These are phyloP conservation scores for Nyctalus aviator DNA, from an alignment of 2,797 vertebrate species.

Conservation along the genomic window DNA sequence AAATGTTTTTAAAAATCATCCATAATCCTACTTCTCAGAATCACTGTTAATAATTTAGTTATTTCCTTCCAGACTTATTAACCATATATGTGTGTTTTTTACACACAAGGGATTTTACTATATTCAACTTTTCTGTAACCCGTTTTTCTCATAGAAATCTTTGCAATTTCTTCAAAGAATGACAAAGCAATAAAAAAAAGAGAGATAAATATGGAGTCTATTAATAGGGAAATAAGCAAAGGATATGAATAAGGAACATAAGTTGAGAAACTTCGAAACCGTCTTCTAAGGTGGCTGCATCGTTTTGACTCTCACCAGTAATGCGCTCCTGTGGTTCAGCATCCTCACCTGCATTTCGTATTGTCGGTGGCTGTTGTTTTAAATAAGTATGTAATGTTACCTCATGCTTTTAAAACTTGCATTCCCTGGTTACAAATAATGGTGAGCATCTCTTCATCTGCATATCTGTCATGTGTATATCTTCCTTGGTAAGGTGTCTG, in stretches of 20 bases:
- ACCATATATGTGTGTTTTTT: not conserved
- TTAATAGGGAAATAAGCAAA: too few species aligned
- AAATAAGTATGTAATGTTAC: not conserved
- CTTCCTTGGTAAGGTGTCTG: not conserved
- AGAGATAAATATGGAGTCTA: too few species aligned
- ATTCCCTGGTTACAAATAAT: not conserved
- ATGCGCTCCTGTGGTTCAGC: not conserved
- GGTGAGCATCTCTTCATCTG: not conserved
- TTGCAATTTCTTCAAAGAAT: not conserved
- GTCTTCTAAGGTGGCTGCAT: not conserved
- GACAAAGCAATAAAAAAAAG: not conserved
- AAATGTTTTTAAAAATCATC: slow-evolving; percentile 2
- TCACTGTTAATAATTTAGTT: not conserved
- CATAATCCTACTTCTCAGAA: slow-evolving; percentile 30
- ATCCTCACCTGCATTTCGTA: not conserved
- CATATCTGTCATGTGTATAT: not conserved
- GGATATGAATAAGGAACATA: not conserved
- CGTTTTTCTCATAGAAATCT: not conserved
- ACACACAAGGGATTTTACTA: not conserved
- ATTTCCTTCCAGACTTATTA: not conserved
- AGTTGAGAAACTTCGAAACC: not conserved
- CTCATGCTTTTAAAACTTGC: not conserved
- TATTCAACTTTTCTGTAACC: not conserved
- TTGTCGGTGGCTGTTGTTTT: not conserved
- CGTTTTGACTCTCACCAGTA: not conserved